Evolutionary conservation across 2,797 vertebrate genomes (phyloP), one percentile per base, ranked within the genome.

Genomic region (Pangasius krempfi): DNA sequence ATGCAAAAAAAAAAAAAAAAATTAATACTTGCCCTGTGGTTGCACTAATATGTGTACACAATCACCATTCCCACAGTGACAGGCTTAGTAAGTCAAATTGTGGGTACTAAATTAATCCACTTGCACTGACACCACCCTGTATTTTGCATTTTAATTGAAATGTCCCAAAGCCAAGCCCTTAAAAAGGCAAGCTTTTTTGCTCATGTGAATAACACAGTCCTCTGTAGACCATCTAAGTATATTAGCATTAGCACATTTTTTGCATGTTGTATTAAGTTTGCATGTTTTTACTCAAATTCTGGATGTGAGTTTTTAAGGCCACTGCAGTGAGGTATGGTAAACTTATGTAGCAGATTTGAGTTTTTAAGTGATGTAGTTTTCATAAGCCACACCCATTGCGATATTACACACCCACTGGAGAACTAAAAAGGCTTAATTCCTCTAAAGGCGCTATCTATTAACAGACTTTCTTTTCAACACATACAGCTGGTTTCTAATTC

Each of bases 391-490:
- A 80, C 76, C 82, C 20, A 18, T 33, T 70, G 66, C 54, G 56
- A 60, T 91, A 73, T 88, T 58, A 73, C 76, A 89, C 54, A 81
- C 44, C 18, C 20, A 52, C 33, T 78, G 44, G 76, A 72, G 70
- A 85, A 85, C 33, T 88, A 75, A 84, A 87, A 86, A 70, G 70
- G 64, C 70, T n/a, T 88, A 68, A 73, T 50, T 44, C 73, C 62
- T n/a, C 78, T 66, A 47, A 80, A 70, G 52, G 44, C 47, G 47
- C 56, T 14, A 1, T 88, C 30, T 62, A 83, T 54, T 84, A 58
- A 75, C 52, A 84, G 52, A 54, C 62, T 87, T 90, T 91, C 58
- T 44, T 66, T 82, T n/a, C 33, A 79, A 52, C n/a, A 62, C 86
- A 83, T 86, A 88, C 37, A 84, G 78, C 60, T 50, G n/a, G 9